phyloP scores from a whole-genome alignment of 1,140 invertebrate genomes.

The Papilio helenus region DNA sequence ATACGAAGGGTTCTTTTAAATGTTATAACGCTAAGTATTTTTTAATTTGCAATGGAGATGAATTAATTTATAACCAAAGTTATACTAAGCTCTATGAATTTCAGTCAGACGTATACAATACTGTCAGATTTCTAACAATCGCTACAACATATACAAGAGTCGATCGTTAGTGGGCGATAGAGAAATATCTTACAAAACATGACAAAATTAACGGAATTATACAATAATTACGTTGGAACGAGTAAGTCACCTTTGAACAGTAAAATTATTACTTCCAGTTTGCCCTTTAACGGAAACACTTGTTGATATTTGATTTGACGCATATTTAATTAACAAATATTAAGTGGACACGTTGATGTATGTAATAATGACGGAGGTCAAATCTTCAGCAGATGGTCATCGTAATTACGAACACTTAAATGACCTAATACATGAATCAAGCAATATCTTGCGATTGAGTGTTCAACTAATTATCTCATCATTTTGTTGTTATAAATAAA shows the following conservation, averaged over 20 bases:
- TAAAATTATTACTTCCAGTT: conserved; percentile 37
- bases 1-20: too few species aligned
- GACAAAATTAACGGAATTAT: conserved; percentile 41
- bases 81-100: neutral
- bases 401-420: neutral
- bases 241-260: conserved; percentile 29
- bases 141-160: conserved; percentile 34
- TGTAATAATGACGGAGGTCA: conserved; percentile 1
- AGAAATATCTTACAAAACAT: conserved; percentile 46
- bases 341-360: neutral
- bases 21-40: neutral
- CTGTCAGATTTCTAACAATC: neutral
- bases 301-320: conserved; percentile 21
- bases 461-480: too few species aligned
- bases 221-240: conserved; percentile 42
- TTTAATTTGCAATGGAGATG: too few species aligned
- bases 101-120: neutral
- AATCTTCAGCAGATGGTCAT: neutral
- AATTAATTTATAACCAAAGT: neutral
- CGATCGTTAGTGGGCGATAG: conserved; percentile 42
- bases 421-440: neutral
- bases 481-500: too few species aligned
- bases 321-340: conserved; percentile 1
- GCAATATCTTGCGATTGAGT: neutral
- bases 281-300: conserved; percentile 34